These are phyloP conservation scores for Choloepus hoffmanni DNA, from an alignment of 2,113 vertebrate genomes.

Conservation along the genomic window DNA sequence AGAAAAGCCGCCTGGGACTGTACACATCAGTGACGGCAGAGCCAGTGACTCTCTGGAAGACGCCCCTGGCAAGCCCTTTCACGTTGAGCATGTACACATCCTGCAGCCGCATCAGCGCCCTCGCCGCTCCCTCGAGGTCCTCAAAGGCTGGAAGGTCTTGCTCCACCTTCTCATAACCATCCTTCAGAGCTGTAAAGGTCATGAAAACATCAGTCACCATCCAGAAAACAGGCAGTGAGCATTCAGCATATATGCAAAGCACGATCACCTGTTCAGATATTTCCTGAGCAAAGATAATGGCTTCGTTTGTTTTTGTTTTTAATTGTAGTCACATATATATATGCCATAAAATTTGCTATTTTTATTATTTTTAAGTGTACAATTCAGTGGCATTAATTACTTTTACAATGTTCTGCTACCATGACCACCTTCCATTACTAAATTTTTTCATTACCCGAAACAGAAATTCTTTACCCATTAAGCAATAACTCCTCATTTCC, in stretches of 20 bases:
- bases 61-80: conserved; percentile 88
- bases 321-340: too few relatives aligned
- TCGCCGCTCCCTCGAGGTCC: conserved; percentile 93
- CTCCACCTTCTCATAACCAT: conserved; percentile 87
- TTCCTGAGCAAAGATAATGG: background rate
- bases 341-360: too few relatives aligned
- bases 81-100: conserved; percentile 93
- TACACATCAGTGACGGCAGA: conserved; percentile 84
- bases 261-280: background rate
- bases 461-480: too few relatives aligned
- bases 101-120: conserved; percentile 94
- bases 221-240: background rate
- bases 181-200: conserved; percentile 88
- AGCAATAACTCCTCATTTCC: too few relatives aligned
- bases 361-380: too few relatives aligned
- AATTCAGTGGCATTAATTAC: too few relatives aligned
- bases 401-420: too few relatives aligned
- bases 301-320: too few relatives aligned
- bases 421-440: too few relatives aligned
- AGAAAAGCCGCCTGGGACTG: conserved; percentile 83
- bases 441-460: too few relatives aligned
- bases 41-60: conserved; percentile 87
- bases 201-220: background rate
- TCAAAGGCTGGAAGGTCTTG: conserved; percentile 89
- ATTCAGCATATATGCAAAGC: background rate